These are phyloP conservation scores for Phasia obesa DNA, from an alignment of 2,888 invertebrate genomes.

Conservation along the genomic window DNA sequence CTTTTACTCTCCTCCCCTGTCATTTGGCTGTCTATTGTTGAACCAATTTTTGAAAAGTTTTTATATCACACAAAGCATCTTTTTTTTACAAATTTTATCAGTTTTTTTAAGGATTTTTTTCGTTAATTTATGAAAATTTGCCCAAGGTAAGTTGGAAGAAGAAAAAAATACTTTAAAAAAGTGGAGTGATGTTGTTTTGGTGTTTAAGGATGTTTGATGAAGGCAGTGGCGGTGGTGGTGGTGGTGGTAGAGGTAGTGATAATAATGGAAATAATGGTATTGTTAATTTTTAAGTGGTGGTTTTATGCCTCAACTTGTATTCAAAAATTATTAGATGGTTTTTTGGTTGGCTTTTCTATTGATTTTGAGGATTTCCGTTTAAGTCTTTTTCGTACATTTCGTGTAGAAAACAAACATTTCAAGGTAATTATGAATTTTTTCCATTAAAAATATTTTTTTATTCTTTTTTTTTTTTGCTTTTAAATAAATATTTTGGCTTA, in stretches of 20 bases:
- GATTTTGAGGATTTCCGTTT: slow-evolving; percentile 66
- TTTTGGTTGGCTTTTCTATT: slow-evolving; percentile 48
- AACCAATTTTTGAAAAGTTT: slow-evolving; percentile 33
- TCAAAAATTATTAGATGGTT: slow-evolving; percentile 58
- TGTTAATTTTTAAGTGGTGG: slow-evolving; percentile 70
- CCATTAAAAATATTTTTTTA: slow-evolving; percentile 57
- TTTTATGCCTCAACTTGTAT: slow-evolving; percentile 59
- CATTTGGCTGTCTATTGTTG: slow-evolving; percentile 44
- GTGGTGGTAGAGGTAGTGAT: slow-evolving; percentile 56
- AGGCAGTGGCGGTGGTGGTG: slow-evolving; percentile 17
- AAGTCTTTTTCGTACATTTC: slow-evolving; percentile 5
- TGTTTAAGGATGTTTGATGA: slow-evolving; percentile 35
- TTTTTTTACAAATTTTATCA: slow-evolving; percentile 29
- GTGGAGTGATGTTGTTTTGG: slow-evolving; percentile 31
- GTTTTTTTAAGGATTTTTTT: slow-evolving; percentile 50
- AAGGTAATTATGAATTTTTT: slow-evolving; percentile 70
- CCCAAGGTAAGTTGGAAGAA: slow-evolving; percentile 49
- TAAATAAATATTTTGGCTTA: slow-evolving; percentile 62
- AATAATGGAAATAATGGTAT: slow-evolving; percentile 56
- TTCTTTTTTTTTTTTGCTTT: slow-evolving; percentile 28
- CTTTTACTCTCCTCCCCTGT: slow-evolving; percentile 24
- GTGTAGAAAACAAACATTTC: slow-evolving; percentile 58
- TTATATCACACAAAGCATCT: slow-evolving; percentile 43
- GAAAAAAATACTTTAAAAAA: slow-evolving; percentile 41
- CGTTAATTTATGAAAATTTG: slow-evolving; percentile 69